These are phyloP conservation scores for Gorsachius goisagi DNA, from an alignment of 2,113 vertebrate genomes.

Conservation along the genomic window DNA sequence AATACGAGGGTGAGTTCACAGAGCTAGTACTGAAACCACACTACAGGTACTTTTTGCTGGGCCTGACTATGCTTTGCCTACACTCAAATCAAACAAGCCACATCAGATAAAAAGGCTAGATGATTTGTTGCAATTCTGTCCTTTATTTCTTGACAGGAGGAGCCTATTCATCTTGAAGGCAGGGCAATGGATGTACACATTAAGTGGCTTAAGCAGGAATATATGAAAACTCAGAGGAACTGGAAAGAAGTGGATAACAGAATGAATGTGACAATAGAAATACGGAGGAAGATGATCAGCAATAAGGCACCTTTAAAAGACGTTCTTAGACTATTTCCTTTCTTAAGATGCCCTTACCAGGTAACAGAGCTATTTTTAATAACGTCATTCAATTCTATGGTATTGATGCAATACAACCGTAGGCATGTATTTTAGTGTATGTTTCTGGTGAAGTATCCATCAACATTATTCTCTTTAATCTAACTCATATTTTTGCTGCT, in stretches of 20 bases:
- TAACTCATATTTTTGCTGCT: not conserved
- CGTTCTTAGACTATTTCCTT: constrained; percentile 70
- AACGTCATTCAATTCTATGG: not conserved
- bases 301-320: constrained; percentile 61
- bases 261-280: constrained; percentile 66
- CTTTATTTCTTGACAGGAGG: constrained; percentile 45
- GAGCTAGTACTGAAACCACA: not conserved
- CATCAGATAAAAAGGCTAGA: not conserved
- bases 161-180: constrained; percentile 14
- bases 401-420: not conserved
- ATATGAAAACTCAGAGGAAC: constrained; percentile 66
- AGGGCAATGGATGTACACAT: constrained; percentile 37
- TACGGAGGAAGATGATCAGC: constrained; percentile 67
- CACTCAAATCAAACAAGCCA: not conserved
- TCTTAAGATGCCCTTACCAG: constrained; percentile 73
- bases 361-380: constrained; percentile 21
- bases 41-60: not conserved
- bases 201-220: constrained; percentile 70
- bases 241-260: constrained; percentile 71
- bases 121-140: not conserved
- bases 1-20: not conserved
- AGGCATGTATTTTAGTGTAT: not conserved
- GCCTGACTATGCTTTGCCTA: not conserved
- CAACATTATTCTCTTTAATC: not conserved
- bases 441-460: not conserved